phyloP scores from a whole-genome alignment of 2,797 vertebrate genomes.

The Dipus sagitta region DNA sequence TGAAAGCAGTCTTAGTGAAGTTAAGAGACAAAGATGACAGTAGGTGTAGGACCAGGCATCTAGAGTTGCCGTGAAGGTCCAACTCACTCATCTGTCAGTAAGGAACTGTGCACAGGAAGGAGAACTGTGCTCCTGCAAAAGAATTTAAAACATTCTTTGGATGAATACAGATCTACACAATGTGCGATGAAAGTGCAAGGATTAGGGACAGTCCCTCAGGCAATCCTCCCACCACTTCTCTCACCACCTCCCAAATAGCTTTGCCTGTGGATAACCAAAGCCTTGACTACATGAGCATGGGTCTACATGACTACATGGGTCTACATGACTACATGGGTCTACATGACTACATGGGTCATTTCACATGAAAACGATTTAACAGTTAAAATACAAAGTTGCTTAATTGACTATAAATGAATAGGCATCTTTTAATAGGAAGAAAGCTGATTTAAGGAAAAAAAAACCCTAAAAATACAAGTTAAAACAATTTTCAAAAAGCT shows the following conservation, averaged over 20 bases:
- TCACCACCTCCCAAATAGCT: too few relatives aligned
- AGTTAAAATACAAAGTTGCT: neutral
- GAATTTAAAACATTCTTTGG: neutral
- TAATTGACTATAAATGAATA: neutral
- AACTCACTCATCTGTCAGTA: neutral
- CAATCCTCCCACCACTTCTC: neutral
- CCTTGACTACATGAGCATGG: neutral
- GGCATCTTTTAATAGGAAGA: neutral
- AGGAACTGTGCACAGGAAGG: neutral
- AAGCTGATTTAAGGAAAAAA: neutral
- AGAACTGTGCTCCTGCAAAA: neutral
- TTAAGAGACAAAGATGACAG: neutral
- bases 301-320: too few relatives aligned
- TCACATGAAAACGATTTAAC: neutral
- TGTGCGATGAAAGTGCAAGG: neutral
- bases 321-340: too few relatives aligned
- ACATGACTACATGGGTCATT: too few relatives aligned
- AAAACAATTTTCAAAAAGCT: neutral
- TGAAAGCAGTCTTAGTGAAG: neutral
- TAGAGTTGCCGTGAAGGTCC: neutral
- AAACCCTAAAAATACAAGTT: neutral
- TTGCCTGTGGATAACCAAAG: neutral
- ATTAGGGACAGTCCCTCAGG: neutral
- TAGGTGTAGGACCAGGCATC: neutral
- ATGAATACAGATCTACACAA: neutral